These are phyloP conservation scores for Tipula lateralis DNA, from an alignment of 2,888 invertebrate species.

Conservation along the genomic window DNA sequence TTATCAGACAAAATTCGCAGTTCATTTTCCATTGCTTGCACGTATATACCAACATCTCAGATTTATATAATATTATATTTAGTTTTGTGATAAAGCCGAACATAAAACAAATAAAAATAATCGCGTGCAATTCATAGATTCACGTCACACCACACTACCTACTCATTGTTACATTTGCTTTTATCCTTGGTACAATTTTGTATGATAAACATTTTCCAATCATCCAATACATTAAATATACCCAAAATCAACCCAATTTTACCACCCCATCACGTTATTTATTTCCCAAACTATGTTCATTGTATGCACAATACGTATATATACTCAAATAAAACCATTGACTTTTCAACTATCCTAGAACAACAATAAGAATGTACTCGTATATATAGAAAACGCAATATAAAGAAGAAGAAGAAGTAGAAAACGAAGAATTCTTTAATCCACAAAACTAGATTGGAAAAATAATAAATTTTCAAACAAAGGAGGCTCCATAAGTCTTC, in stretches of 20 bases:
- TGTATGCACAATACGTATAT: neutral
- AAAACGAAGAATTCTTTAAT: neutral
- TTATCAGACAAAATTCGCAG: neutral
- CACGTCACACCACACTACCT: neutral
- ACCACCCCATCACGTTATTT: neutral
- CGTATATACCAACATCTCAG: neutral
- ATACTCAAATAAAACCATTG: slow-evolving; percentile 3
- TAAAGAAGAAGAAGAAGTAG: neutral
- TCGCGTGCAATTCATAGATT: slow-evolving; percentile 8
- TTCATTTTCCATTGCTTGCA: neutral
- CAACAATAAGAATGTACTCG: neutral
- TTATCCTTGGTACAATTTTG: neutral
- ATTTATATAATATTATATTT: neutral
- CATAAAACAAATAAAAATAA: neutral
- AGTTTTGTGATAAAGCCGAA: neutral
- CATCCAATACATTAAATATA: neutral
- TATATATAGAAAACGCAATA: neutral
- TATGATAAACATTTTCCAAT: neutral
- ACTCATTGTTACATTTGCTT: neutral
- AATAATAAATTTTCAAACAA: neutral
- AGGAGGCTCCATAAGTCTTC: slow-evolving; percentile 1
- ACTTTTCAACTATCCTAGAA: neutral
- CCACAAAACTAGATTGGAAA: neutral
- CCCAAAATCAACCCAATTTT: neutral
- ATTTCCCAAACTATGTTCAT: neutral